phyloP scores from a whole-genome alignment of 2,888 invertebrate genomes.

The Agrotis ipsilon region DNA sequence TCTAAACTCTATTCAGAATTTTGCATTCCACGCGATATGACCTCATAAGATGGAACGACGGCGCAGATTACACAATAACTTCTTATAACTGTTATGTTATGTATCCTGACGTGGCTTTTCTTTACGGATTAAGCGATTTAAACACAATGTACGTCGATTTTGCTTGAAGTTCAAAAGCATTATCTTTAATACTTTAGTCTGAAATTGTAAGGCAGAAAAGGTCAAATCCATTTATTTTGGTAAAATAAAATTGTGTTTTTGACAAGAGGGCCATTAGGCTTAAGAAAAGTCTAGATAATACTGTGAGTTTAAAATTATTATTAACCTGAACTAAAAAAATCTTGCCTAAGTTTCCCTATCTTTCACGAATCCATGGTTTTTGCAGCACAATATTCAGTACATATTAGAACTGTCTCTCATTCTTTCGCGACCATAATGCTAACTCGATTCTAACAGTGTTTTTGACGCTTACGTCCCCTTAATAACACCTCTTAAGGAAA shows the following conservation, averaged over 20 bases:
- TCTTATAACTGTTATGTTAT: conserved; percentile 47
- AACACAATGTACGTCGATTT: conserved; percentile 12
- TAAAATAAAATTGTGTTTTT: neutral
- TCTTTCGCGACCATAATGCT: conserved; percentile 7
- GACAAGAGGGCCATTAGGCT: neutral
- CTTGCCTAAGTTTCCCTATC: no score
- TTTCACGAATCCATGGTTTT: neutral
- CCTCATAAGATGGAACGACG: conserved; percentile 45
- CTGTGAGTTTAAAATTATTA: no score
- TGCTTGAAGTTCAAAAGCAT: conserved; percentile 7
- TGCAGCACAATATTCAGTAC: neutral
- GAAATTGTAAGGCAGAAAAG: neutral
- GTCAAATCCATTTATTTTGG: neutral
- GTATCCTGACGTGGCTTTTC: conserved; percentile 14
- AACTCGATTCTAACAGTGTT: conserved; percentile 19
- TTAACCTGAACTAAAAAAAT: neutral
- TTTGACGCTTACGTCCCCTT: conserved; percentile 30
- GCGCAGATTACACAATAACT: conserved; percentile 45
- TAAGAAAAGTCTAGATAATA: neutral
- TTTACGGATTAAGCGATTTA: conserved; percentile 25
- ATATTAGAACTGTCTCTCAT: conserved; percentile 1
- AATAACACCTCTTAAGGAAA: conserved; percentile 60
- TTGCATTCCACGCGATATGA: conserved; percentile 27
- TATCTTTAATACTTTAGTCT: conserved; percentile 10
- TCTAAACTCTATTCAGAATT: conserved; percentile 24